These are phyloP conservation scores for Tragelaphus scriptus DNA, from an alignment of 2,113 vertebrate genomes.

Conservation along the genomic window DNA sequence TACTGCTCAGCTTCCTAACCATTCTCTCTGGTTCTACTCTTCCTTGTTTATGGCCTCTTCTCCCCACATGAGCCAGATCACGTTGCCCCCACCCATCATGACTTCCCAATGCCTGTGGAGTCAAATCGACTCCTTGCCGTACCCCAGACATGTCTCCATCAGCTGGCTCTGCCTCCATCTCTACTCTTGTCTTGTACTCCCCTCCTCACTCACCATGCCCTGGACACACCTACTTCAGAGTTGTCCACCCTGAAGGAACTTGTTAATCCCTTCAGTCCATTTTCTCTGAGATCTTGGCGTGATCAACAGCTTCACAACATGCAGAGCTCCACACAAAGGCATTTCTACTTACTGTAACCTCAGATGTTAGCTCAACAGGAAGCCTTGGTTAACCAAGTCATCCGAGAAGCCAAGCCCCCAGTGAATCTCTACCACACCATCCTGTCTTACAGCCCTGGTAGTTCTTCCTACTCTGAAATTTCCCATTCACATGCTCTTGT, in stretches of 20 bases:
- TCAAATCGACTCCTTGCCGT: not conserved
- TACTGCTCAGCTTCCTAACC: not conserved
- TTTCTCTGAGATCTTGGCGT: not conserved
- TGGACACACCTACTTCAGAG: not conserved
- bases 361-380: not conserved
- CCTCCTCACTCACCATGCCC: not conserved
- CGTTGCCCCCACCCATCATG: rapidly evolving
- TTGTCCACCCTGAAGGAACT: not conserved
- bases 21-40: not conserved
- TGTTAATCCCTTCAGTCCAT: not conserved
- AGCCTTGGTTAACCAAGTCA: not conserved
- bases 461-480: not conserved
- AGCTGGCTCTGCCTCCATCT: not conserved
- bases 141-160: not conserved
- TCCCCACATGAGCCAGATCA: rapidly evolving
- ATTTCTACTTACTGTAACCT: not conserved
- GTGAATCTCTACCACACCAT: not conserved
- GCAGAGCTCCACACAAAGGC: not conserved
- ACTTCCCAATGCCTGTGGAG: not conserved
- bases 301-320: not conserved
- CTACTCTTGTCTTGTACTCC: not conserved
- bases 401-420: too few species aligned
- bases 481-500: not conserved
- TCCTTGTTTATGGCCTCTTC: not conserved
- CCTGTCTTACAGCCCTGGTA: not conserved